phyloP scores from a whole-genome alignment of 2,113 vertebrate genomes.

The Amphiprion percula region DNA sequence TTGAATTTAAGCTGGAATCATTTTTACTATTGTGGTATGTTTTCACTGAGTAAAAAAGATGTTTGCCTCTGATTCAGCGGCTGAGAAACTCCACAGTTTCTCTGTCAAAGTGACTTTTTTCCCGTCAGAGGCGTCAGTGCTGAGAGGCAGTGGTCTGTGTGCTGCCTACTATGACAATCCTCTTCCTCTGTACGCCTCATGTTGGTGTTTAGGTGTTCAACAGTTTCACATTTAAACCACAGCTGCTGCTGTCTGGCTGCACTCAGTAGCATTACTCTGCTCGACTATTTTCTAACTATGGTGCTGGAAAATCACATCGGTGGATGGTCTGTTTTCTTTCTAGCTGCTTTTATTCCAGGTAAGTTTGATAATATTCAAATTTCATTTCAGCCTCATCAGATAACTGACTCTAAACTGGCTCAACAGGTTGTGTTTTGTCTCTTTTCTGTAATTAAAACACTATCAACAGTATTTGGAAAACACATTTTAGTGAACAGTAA shows the following conservation, averaged over 20 bases:
- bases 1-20: too few species aligned
- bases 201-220: neutral
- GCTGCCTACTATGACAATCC: conserved; percentile 11
- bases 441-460: neutral
- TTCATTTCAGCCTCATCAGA: neutral
- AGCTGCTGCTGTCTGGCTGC: conserved; percentile 1
- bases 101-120: too few species aligned
- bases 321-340: conserved; percentile 39
- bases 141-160: neutral
- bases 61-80: too few species aligned
- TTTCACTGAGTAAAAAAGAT: too few species aligned
- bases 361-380: conserved; percentile 10
- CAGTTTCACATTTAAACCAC: conserved; percentile 50
- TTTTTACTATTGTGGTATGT: too few species aligned
- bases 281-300: neutral
- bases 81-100: too few species aligned
- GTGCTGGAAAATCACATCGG: neutral
- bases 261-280: fast-evolving
- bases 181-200: conserved; percentile 42
- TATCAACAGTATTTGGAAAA: too few species aligned
- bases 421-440: neutral
- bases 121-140: conserved; percentile 16
- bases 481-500: too few species aligned
- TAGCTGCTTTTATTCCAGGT: conserved; percentile 60
- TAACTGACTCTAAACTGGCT: neutral